These are phyloP conservation scores for Ctenomys sociabilis DNA, from an alignment of 2,113 vertebrate species.

Conservation along the genomic window DNA sequence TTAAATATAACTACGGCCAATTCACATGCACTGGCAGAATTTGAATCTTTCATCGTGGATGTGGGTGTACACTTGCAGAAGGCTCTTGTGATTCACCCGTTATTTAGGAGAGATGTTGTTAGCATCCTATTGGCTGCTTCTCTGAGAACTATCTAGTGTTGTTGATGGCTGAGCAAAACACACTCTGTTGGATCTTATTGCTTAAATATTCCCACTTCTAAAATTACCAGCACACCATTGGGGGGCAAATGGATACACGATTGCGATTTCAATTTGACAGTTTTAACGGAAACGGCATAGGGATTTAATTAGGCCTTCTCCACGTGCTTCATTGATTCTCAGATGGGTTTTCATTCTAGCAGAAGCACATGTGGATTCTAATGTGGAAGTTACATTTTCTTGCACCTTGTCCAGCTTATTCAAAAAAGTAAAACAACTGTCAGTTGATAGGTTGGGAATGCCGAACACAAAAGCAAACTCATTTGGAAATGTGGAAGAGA, in stretches of 20 bases:
- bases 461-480: slow-evolving; percentile 18
- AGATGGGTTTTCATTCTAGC: slow-evolving; percentile 83
- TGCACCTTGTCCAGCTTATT: slow-evolving; percentile 63
- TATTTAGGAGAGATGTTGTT: slow-evolving; percentile 59
- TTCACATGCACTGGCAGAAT: slow-evolving; percentile 13
- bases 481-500: slow-evolving; percentile 37
- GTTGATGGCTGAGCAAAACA: slow-evolving; percentile 71
- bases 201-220: slow-evolving; percentile 80
- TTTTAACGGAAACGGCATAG: slow-evolving; percentile 84
- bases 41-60: not conserved
- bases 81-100: not conserved
- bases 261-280: slow-evolving; percentile 82
- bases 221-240: slow-evolving; percentile 78
- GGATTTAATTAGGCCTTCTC: slow-evolving; percentile 84
- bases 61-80: slow-evolving; percentile 9
- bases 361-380: slow-evolving; percentile 81
- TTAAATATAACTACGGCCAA: not conserved
- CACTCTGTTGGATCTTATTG: slow-evolving; percentile 76
- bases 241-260: slow-evolving; percentile 80
- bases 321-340: slow-evolving; percentile 81
- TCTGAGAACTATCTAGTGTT: slow-evolving; percentile 30
- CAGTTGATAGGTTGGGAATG: not conserved
- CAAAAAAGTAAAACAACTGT: slow-evolving; percentile 48
- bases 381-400: slow-evolving; percentile 69
- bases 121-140: slow-evolving; percentile 61